Evolutionary conservation across 1,140 invertebrate genomes (phyloP).

Genomic region (Drosophila prosaltans): DNA sequence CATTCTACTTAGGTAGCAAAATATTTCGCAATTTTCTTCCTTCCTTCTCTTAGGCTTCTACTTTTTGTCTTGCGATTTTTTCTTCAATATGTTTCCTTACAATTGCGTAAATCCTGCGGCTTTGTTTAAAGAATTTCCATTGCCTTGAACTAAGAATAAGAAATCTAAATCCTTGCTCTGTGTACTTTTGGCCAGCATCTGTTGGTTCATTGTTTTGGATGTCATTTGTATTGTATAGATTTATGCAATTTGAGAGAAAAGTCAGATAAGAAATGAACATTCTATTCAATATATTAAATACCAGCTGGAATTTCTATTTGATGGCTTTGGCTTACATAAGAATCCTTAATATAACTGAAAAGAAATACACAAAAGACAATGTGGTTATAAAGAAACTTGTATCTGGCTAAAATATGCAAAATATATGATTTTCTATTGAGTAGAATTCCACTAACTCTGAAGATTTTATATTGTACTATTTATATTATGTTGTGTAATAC

Average conservation of each 20-base stretch:
- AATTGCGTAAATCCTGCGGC: constrained; percentile 61
- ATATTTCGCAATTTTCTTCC: neutral
- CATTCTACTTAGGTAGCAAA: neutral
- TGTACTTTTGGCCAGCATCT: constrained; percentile 13
- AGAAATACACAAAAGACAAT: too few relatives aligned
- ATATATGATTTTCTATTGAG: too few relatives aligned
- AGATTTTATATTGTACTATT: too few relatives aligned
- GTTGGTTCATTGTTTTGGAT: constrained; percentile 37
- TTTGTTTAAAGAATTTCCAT: constrained; percentile 39
- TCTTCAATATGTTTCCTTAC: constrained; percentile 16
- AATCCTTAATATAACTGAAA: too few relatives aligned
- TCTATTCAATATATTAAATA: constrained; percentile 9
- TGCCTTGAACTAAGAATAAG: constrained; percentile 37
- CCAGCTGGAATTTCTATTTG: neutral
- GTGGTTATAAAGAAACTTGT: too few relatives aligned
- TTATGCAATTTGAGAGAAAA: constrained; percentile 29
- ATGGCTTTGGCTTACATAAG: constrained; percentile 5
- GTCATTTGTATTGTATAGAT: constrained; percentile 46
- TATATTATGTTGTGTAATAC: too few relatives aligned
- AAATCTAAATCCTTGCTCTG: constrained; percentile 27
- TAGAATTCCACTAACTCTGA: too few relatives aligned
- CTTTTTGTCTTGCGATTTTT: neutral
- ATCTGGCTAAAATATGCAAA: too few relatives aligned
- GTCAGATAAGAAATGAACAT: constrained; percentile 41
- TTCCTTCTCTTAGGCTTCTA: neutral